A percentile compares a stretch with the other conserved stretches of the same genome.
phyloP scores from a whole-genome alignment of 2,888 invertebrate genomes.

The Leptarthrus brevirostris region DNA sequence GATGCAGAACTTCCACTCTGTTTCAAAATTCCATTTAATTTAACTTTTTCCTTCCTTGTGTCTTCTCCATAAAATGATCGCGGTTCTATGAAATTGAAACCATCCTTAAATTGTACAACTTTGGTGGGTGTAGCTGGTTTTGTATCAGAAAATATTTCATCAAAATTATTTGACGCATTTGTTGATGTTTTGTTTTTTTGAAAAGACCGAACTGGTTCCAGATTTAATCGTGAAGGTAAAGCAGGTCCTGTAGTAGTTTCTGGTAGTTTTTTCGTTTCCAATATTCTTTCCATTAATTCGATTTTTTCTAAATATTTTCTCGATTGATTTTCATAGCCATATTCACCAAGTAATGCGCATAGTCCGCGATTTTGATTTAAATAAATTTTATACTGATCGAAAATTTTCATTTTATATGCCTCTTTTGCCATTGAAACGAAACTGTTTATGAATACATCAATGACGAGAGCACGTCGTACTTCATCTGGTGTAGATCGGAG shows the following conservation, averaged over 20 bases:
- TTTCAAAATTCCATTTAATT: constrained; percentile 15
- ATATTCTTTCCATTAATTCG: constrained; percentile 68
- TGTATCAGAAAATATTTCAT: background rate
- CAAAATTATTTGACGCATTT: background rate
- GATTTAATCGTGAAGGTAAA: constrained; percentile 59
- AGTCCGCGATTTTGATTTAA: constrained; percentile 78
- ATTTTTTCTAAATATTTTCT: constrained; percentile 71
- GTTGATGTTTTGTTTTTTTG: constrained; percentile 17
- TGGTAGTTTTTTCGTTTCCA: constrained; percentile 61
- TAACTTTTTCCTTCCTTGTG: background rate
- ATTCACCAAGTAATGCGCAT: constrained; percentile 72
- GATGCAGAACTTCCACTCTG: too few relatives aligned
- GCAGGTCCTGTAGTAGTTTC: constrained; percentile 57
- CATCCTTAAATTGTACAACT: constrained; percentile 44
- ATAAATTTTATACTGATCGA: constrained; percentile 74
- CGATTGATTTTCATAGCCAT: constrained; percentile 70
- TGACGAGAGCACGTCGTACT: constrained; percentile 72
- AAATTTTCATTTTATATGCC: constrained; percentile 73
- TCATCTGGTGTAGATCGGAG: constrained; percentile 68
- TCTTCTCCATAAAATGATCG: constrained; percentile 20
- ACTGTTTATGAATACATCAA: constrained; percentile 79
- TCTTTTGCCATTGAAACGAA: constrained; percentile 77
- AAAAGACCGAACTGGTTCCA: constrained; percentile 56
- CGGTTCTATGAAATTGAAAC: constrained; percentile 43
- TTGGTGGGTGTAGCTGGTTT: constrained; percentile 18